Evolutionary conservation across 30 jellyfish, hydroid and myxozoan genomes (phyloP).

Genomic region (Cassiopea xamachana): DNA sequence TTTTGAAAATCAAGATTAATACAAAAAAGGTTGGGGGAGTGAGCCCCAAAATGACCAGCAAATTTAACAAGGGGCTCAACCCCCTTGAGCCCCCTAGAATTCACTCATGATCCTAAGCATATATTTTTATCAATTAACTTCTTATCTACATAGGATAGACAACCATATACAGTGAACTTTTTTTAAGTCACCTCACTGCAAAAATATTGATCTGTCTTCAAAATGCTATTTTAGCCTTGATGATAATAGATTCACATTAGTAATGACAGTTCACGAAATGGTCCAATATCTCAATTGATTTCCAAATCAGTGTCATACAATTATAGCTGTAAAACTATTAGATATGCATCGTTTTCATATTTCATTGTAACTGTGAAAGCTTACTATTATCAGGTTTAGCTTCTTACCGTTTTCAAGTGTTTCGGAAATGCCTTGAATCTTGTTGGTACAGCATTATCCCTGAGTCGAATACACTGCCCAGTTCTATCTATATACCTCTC

Average conservation of each 20-base stretch:
- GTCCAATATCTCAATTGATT: not conserved
- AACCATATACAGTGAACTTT: not conserved
- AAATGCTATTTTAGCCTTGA: not conserved
- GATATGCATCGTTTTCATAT: not conserved
- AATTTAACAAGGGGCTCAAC: not conserved
- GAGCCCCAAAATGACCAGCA: not conserved
- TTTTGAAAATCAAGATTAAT: not conserved
- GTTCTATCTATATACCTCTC: not conserved
- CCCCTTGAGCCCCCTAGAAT: not conserved
- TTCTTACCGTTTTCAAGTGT: conserved; percentile 37
- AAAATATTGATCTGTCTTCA: not conserved
- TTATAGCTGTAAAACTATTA: not conserved
- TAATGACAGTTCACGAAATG: not conserved
- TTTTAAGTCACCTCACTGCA: not conserved
- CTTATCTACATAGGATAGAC: not conserved
- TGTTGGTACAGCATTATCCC: conserved; percentile 36
- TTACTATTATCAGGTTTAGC: not conserved
- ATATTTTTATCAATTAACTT: not conserved
- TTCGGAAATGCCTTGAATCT: conserved; percentile 40
- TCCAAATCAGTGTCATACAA: not conserved
- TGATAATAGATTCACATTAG: not conserved
- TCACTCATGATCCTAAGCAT: not conserved
- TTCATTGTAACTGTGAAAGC: not conserved
- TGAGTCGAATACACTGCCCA: conserved; percentile 3
- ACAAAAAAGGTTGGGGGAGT: not conserved